These are phyloP conservation scores for Belgica antarctica DNA, from an alignment of 2,888 invertebrate genomes.

Conservation along the genomic window DNA sequence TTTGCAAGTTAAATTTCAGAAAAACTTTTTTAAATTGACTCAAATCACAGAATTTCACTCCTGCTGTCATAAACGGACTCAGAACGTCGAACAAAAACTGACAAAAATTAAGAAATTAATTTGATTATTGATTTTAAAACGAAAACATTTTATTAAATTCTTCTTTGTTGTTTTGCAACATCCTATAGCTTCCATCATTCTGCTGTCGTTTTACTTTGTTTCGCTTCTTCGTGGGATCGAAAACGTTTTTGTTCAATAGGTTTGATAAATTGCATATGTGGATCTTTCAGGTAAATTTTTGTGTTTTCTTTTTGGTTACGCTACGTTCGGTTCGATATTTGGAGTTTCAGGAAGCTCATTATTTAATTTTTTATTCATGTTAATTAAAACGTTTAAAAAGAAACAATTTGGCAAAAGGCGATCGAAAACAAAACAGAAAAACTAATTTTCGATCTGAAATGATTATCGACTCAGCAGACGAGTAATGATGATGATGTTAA, in stretches of 20 bases:
- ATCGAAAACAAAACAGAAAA: slow-evolving; percentile 3
- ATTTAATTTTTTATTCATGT: neutral
- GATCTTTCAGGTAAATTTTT: neutral
- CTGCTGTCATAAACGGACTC: too few relatives aligned
- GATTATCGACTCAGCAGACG: slow-evolving; percentile 1
- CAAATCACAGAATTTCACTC: too few relatives aligned
- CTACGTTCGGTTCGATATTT: too few relatives aligned
- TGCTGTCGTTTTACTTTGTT: neutral
- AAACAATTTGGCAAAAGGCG: slow-evolving; percentile 1
- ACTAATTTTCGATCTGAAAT: slow-evolving; percentile 10
- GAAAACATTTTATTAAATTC: too few relatives aligned
- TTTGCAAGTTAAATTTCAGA: too few relatives aligned
- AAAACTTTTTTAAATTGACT: too few relatives aligned
- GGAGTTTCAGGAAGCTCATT: slow-evolving; percentile 15
- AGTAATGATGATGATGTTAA: neutral
- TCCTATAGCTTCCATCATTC: neutral
- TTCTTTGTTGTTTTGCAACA: too few relatives aligned
- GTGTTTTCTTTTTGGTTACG: too few relatives aligned
- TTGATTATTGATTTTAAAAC: slow-evolving; percentile 9
- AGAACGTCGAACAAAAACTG: too few relatives aligned
- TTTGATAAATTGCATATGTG: too few relatives aligned
- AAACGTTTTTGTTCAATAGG: neutral
- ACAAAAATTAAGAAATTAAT: slow-evolving; percentile 3
- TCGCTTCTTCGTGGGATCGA: neutral
- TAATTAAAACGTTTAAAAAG: slow-evolving; percentile 26